Base-by-base conservation (phyloP, 2,888 invertebrate genomes). In the Bombylius major region DNA sequence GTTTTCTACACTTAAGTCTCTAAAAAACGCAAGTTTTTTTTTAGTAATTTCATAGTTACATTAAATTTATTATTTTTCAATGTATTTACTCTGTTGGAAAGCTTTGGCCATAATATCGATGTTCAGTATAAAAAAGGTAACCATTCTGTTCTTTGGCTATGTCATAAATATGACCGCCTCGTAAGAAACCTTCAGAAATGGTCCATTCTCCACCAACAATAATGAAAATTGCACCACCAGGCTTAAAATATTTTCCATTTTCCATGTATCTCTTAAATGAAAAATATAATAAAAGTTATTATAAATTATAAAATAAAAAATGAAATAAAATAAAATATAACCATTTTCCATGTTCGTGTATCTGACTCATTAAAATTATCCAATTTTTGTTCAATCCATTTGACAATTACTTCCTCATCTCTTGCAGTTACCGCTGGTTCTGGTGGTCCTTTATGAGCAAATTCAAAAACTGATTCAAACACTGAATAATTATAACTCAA, bases 81-180 rank as follows among this genome's bases (percentile, higher is more conserved):
- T 11, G 4, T 13, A 58, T 79, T 77, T 70, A 89, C 89, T 65
- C 64, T 23, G 82, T 82, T 0, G 89, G 90, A 58, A 77, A 78
- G 60, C 86, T 89, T 55, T 79, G 65, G 1, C 91, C 91, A 66
- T 91, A 92, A 69, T 81, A 92, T 62, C 91, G 78, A 69, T 92
- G 91, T 67, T 92, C 92, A 1, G 89, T 82, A 62, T 84, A 83
- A 66, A 86, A 84, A 65, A 87, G 73, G 5, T 80, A 78, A 0
- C 84, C 89, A 3, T 75, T 72, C 60, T 82, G 75, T 32, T 72
- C 65, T 53, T 69, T 64, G 0, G 83, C 86, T 67, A 84, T 73
- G 50, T 83, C 79, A 57, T 78, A 76, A 61, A 85, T 80, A 56
- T 83, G 77, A 1, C 89, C 88, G 0, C 65, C 68, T 36, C 66